Evolutionary conservation across 92 coral and sea anemone species (phyloP), one percentile per base, ranked within the genome.

Genomic region (Actinernus sp.): DNA sequence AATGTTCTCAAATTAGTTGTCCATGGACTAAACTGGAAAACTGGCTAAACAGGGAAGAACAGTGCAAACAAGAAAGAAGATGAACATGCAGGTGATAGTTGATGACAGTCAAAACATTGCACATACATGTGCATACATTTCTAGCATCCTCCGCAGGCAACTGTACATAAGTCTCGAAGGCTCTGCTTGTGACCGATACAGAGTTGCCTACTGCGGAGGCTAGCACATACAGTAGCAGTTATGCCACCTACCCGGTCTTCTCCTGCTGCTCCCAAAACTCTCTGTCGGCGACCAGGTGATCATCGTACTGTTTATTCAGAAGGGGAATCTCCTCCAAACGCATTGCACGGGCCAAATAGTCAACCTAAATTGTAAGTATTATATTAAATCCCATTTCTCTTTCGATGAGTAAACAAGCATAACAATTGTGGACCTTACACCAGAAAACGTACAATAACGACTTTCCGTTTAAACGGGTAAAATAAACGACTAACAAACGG

Each of bases 211-310:
- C n/a, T 8, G 43, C 8, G 8, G 43, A 7, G 43, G 43, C 8
- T 8, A 37, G 8, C 43, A 37, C 43, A 37, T 51, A 1, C 17
- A 51, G 30, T 17, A 51, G 25, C 8, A 51, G 3, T 26, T 7
- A 16, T 25, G 28, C 4, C 4, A n/a, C 68, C 28, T 66, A 93
- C 98, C 84, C 89, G 62, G 40, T 89, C 92, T 19, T 93, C 93
- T 94, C 97, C 49, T 94, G 89, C 44, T 84, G 65, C 43, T 94
- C 98, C 98, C 98, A 94, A 83, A 94, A 94, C 41, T 80, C 85
- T 47, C 64, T 80, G 37, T 94, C 97, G 24, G 55, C 65, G 11
- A 90, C 97, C 9, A 94, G 78, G 6, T 91, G 90, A 4, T 94
- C 98, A 25, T 87, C 98, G 40, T 94, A 94, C 61, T 94, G 88